Base-by-base conservation (phyloP, 2,113 vertebrate genomes). In the Pongo pygmaeus region DNA sequence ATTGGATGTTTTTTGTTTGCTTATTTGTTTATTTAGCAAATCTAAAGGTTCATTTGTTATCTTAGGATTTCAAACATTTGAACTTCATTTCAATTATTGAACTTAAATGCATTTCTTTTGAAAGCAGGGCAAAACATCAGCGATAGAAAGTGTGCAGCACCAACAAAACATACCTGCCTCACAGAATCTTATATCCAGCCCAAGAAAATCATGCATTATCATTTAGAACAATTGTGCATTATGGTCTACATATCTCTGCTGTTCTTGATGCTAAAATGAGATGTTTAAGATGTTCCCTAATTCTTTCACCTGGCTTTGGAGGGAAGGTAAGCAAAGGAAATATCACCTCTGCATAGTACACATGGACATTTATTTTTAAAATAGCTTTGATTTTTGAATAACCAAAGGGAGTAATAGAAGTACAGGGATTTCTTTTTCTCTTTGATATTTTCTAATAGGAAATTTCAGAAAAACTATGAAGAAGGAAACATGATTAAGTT, bases 351-450 rank as follows among this genome's bases (percentile, higher is more conserved):
- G 40, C 2, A 2, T 13, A 8, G 17, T 30, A 79, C 32, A 46
- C 4, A 22, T 27, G 9, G 6, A 61, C 6, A 55, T 43, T 59
- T 84, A 59, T 70, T 93, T 70, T 69, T 40, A 27, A 75, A 92
- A 43, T 46, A 80, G 6, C 16, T 75, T 30, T 94, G 59, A 57
- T 85, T 87, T 52, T 91, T 95, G 25, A 96, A 84, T 93, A 64
- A 59, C 23, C 23, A 75, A 77, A 93, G 57, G 35, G 16, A 89
- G 25, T 30, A 23, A 23, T 18, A 88, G 61, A 85, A 50, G 40
- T 32, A 57, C 20, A 86, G 61, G n/a, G 16, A 57, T 38, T n/a
- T 59, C 17, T 52, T 86, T 96, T 83, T 79, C 46, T 86, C n/a
- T 85, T 79, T 38, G 9, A 72, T 50, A 12, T 92, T 94, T 97